A percentile compares a stretch with the other conserved stretches of the same genome.
These are phyloP conservation scores for Pangasius sanitwongsei DNA, from an alignment of 2,797 vertebrate genomes.

Conservation along the genomic window DNA sequence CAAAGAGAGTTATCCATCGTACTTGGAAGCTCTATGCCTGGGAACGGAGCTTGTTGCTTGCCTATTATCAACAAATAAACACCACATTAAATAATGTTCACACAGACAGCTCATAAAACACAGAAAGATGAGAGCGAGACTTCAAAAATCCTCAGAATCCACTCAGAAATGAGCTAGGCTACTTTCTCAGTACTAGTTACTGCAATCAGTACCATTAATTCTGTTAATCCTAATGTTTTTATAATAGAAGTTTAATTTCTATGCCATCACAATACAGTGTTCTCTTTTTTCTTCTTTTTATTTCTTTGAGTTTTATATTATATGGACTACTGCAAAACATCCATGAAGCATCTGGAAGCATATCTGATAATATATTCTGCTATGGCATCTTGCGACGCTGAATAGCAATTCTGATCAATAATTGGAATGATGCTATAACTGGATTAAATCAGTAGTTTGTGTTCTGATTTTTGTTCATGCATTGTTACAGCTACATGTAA, in stretches of 20 bases:
- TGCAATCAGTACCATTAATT: not conserved
- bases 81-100: constrained; percentile 72
- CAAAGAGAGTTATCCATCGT: constrained; percentile 75
- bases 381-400: not conserved
- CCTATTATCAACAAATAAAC: constrained; percentile 84
- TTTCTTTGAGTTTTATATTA: not conserved
- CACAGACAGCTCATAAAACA: constrained; percentile 45
- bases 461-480: not conserved
- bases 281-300: too few species aligned
- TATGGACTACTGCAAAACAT: not conserved
- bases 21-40: constrained; percentile 85
- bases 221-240: not conserved
- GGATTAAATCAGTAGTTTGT: not conserved
- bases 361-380: not conserved
- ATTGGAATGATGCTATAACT: not conserved
- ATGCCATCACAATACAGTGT: not conserved
- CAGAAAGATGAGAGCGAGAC: constrained; percentile 46
- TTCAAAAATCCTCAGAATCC: constrained; percentile 43
- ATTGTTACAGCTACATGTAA: not conserved
- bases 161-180: not conserved
- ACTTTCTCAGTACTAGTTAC: not conserved
- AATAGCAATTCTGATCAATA: not conserved
- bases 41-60: constrained; percentile 84
- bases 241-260: not conserved
- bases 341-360: not conserved